phyloP scores from a whole-genome alignment of 2,113 vertebrate genomes.

The Lasiurus borealis region DNA sequence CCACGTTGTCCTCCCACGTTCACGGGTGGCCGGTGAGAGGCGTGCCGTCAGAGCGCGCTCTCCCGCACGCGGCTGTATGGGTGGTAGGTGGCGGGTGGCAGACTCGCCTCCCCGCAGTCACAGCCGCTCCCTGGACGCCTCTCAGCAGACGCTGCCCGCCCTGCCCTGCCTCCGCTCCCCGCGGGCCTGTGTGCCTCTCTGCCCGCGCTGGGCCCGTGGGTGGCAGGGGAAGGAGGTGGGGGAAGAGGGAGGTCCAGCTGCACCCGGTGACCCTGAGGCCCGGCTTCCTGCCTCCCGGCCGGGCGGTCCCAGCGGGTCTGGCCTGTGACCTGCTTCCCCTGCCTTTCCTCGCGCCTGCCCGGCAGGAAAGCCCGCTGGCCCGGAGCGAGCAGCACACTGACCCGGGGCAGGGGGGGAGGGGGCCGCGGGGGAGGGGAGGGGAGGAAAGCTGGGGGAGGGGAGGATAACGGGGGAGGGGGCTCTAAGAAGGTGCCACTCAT shows the following conservation, averaged over 20 bases:
- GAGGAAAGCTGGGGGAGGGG: too few relatives aligned
- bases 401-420: neutral
- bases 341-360: conserved; percentile 64
- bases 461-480: neutral
- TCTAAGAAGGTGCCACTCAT: neutral
- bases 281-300: conserved; percentile 25
- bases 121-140: conserved; percentile 80
- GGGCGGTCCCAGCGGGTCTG: conserved; percentile 76
- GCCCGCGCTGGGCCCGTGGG: conserved; percentile 62
- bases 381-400: conserved; percentile 43
- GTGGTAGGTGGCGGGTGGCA: conserved; percentile 66
- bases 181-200: conserved; percentile 84
- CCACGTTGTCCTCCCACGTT: neutral
- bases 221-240: conserved; percentile 77
- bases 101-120: conserved; percentile 70
- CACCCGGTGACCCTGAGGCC: conserved; percentile 76
- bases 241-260: conserved; percentile 83
- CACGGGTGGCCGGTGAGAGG: conserved; percentile 58
- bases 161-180: conserved; percentile 81
- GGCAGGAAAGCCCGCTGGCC: conserved; percentile 77
- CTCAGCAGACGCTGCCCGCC: conserved; percentile 85
- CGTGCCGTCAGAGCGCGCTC: conserved; percentile 57
- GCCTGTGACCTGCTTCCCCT: conserved; percentile 75
- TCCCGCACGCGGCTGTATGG: neutral
- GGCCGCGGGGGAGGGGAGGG: neutral